Evolutionary conservation across 2,113 vertebrate species (phyloP).

Genomic region (Haplochromis burtoni): DNA sequence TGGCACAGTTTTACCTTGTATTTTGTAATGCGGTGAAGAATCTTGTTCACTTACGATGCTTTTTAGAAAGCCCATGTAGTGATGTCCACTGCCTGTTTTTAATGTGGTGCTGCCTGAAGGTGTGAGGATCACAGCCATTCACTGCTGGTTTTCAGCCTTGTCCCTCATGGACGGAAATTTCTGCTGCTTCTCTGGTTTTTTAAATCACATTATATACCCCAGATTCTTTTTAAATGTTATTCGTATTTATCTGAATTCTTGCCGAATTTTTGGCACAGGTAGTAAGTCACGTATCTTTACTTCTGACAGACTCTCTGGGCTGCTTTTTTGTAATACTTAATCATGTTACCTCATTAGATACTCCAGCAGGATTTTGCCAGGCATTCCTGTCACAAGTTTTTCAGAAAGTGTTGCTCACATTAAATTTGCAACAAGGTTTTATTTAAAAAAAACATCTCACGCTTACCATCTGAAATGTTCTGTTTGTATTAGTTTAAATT

Average conservation of each 20-base stretch:
- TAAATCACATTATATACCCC: background rate
- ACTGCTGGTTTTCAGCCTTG: background rate
- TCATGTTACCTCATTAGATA: background rate
- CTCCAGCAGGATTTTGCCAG: background rate
- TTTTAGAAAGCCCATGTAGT: background rate
- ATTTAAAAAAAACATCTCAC: background rate
- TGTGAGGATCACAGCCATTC: background rate
- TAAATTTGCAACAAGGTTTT: background rate
- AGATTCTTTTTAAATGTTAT: background rate
- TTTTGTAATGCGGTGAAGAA: fast-evolving
- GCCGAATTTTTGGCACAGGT: background rate
- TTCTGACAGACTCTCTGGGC: background rate
- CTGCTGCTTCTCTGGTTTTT: background rate
- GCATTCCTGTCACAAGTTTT: background rate
- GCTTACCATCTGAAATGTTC: background rate
- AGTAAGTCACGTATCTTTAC: background rate
- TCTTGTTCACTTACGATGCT: background rate
- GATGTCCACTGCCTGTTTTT: background rate
- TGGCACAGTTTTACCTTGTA: background rate
- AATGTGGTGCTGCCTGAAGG: background rate
- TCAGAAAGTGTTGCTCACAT: background rate
- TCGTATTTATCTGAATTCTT: background rate
- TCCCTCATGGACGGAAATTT: background rate
- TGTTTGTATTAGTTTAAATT: background rate
- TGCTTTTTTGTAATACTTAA: background rate